Base-by-base conservation (phyloP, 2,113 vertebrate species). In the Semnornis frantzii region DNA sequence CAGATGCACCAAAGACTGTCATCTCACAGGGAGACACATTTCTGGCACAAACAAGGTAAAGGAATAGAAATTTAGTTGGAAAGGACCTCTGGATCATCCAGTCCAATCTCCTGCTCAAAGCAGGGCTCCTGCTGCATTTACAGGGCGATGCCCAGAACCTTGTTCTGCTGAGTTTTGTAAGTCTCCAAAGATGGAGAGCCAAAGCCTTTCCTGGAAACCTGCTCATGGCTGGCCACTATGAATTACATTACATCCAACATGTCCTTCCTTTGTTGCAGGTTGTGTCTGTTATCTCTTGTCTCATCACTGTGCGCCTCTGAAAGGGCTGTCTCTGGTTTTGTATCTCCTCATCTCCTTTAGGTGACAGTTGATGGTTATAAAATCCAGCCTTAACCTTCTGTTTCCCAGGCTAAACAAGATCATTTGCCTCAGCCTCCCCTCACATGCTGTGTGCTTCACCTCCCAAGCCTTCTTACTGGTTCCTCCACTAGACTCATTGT, bases 91-190 rank as follows among this genome's bases (percentile, higher is more conserved):
- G 48, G 48, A 23, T 23, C 48, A 23, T 50, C 11, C 48, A 50
- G 48, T 23, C 48, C 48, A 50, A 50, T 21, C 48, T 50, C 48
- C 48, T 50, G 48, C 48, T 50, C 48, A 50, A 23, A 50, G 48
- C 48, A 71, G 14, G 37, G 54, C 33, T 84, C 20, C 14, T 0
- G 3, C 6, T 0, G 1, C 27, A 63, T 70, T 50, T 66, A 64
- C 5, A 62, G 59, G 1, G 1, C 59, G 39, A 66, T 30, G 31
- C 54, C 65, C 52, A 55, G 24, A 21, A n/a, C n/a, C 44, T 71
- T 31, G 50, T 54, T 50, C 21, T 73, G 39, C 5, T 18, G 23
- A 62, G 17, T 44, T 87, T 42, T 59, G 12, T 31, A 24, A 71
- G 18, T 52, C 24, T 59, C 18, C n/a, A 68, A n/a, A 46, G 17